Conservation (phyloP, 2,113 vertebrate species). For the Phylloscopus whistleri region DNA sequence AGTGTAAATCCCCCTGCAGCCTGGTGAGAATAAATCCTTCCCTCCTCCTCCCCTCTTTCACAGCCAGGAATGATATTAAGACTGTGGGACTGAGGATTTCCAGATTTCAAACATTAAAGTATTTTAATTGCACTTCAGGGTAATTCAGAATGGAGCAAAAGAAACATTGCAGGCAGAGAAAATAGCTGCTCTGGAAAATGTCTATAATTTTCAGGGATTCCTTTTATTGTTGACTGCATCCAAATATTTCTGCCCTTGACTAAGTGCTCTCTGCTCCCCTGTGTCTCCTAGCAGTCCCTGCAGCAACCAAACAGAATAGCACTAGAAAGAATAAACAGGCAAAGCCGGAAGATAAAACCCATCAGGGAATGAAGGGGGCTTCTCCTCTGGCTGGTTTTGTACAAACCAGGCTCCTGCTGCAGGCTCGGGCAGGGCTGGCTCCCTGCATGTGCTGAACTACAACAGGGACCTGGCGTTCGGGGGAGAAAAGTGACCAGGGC, state of each 20-base stretch:
- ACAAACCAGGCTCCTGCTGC: not conserved
- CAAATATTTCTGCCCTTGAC: constrained; percentile 3
- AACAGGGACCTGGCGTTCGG: not conserved
- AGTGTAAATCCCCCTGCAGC: not conserved
- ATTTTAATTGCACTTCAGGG: constrained; percentile 36
- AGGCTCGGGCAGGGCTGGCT: not conserved
- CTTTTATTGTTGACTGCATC: not conserved
- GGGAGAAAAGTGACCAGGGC: not conserved
- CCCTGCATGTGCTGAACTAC: not conserved
- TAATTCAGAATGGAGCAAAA: not conserved
- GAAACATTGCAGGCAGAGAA: constrained; percentile 24
- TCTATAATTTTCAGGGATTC: constrained; percentile 29
- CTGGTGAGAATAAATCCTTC: not conserved
- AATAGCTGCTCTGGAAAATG: not conserved
- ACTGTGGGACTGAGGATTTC: not conserved
- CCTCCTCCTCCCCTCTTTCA: not conserved
- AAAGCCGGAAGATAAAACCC: not conserved
- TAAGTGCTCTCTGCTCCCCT: not conserved
- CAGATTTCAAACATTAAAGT: constrained; percentile 29
- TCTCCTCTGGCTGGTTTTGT: not conserved
- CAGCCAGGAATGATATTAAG: not conserved
- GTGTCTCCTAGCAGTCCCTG: not conserved
- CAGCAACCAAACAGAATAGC: not conserved
- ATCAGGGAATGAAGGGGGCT: not conserved
- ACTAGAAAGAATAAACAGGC: not conserved